Base-by-base conservation (phyloP, 1,140 invertebrate genomes). In the Drosophila ironensis region DNA sequence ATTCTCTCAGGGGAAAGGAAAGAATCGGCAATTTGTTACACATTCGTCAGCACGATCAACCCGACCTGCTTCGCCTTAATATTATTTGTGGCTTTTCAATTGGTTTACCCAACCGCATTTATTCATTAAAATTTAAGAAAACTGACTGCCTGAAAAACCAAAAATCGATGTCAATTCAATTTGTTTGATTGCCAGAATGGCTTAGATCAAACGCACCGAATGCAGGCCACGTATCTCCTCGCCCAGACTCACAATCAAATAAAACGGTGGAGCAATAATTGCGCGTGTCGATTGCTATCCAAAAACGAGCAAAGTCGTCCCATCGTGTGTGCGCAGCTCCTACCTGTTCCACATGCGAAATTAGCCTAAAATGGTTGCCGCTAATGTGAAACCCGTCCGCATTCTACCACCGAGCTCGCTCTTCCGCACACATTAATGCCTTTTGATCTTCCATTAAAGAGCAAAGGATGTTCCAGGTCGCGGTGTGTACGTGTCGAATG, bases 201-300 rank as follows among this genome's bases (percentile, higher is more conserved):
- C 56, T 86, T 61, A 74, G 78, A 84, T 84, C 80, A 84, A 84
- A 84, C 80, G 64, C 61, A 70, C 73, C 66, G 52, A 74, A 84
- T 84, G 80, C 78, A 30, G 57, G 51, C 69, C 78, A 84, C 78
- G 78, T 82, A 61, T 20, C 25, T 27, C 9, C 25, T 27, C 9
- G 20, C 12, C 40, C 46, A 52, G 37, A 25, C 20, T 57, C 57
- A 52, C 64, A 70, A 70, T 71, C 59, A 56, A 72, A 72, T 63
- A 82, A 84, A 82, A 82, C 60, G 73, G 78, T 82, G 73, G 69
- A 72, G 78, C 73, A 84, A 84, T 84, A 84, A 84, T 86, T 84
- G 73, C 80, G 78, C 78, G 78, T 84, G 78, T 86, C 78, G 78
- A 66, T 84, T 72, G 73, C 69, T 84, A 37, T 52, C 56, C 57